Evolutionary conservation across 2,888 invertebrate species (phyloP).

Genomic region (Pseudoips prasinana): DNA sequence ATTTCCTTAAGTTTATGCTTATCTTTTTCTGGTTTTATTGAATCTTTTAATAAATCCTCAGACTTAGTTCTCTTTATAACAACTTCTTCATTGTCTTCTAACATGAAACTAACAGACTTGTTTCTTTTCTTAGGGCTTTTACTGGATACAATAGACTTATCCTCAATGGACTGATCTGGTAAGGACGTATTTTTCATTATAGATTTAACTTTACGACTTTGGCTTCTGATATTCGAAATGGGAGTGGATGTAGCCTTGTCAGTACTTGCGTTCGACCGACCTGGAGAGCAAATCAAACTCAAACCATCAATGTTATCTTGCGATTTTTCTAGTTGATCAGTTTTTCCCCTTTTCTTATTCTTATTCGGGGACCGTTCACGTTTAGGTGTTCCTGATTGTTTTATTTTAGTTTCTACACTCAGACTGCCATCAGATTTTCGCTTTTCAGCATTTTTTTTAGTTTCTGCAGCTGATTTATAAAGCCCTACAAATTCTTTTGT

Average conservation of each 20-base stretch:
- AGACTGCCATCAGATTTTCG: constrained; percentile 25
- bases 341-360: constrained; percentile 41
- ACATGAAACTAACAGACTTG: constrained; percentile 69
- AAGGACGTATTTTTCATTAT: constrained; percentile 49
- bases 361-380: constrained; percentile 39
- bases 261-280: constrained; percentile 25
- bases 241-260: constrained; percentile 50
- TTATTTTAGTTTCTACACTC: constrained; percentile 27
- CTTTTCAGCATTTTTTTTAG: constrained; percentile 35
- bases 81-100: constrained; percentile 58
- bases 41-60: constrained; percentile 35
- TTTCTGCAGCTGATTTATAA: constrained; percentile 56
- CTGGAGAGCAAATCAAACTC: constrained; percentile 23
- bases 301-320: constrained; percentile 45
- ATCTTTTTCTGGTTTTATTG: constrained; percentile 19
- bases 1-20: constrained; percentile 12
- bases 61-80: constrained; percentile 60
- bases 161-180: constrained; percentile 34
- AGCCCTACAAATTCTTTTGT: constrained; percentile 54
- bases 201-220: constrained; percentile 45
- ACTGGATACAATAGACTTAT: constrained; percentile 19
- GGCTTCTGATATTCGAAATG: constrained; percentile 21
- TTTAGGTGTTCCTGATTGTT: constrained; percentile 28
- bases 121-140: constrained; percentile 62
- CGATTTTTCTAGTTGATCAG: constrained; percentile 37